Evolutionary conservation across 64 coral and sea anemone species (phyloP).

Genomic region (Acropora yongei): DNA sequence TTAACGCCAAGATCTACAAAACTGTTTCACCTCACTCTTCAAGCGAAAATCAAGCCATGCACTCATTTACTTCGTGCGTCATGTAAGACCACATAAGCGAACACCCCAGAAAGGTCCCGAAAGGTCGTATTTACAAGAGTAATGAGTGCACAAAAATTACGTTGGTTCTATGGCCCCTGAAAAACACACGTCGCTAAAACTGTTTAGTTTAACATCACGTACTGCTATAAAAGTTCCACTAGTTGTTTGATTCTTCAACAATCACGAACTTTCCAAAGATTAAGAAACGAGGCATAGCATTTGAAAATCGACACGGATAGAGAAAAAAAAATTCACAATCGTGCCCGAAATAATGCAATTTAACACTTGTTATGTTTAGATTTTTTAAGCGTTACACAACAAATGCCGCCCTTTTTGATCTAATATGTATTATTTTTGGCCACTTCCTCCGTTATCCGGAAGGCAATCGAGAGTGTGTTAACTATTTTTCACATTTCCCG

Average conservation of each 20-base stretch:
- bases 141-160: background rate
- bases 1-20: background rate
- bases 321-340: background rate
- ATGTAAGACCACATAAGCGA: background rate
- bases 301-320: background rate
- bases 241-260: background rate
- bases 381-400: constrained; percentile 1
- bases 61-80: background rate
- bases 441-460: constrained; percentile 1
- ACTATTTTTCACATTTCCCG: background rate
- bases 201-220: constrained; percentile 1
- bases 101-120: background rate
- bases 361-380: constrained; percentile 1
- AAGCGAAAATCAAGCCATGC: background rate
- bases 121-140: too few species aligned
- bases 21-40: background rate
- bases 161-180: background rate
- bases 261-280: background rate
- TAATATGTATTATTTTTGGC: background rate
- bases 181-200: background rate
- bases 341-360: background rate
- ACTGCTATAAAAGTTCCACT: background rate
- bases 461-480: background rate
- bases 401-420: background rate
- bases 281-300: background rate